These are phyloP conservation scores for Callyntrura sp. DNA, from an alignment of 2,888 invertebrate species.

Conservation along the genomic window DNA sequence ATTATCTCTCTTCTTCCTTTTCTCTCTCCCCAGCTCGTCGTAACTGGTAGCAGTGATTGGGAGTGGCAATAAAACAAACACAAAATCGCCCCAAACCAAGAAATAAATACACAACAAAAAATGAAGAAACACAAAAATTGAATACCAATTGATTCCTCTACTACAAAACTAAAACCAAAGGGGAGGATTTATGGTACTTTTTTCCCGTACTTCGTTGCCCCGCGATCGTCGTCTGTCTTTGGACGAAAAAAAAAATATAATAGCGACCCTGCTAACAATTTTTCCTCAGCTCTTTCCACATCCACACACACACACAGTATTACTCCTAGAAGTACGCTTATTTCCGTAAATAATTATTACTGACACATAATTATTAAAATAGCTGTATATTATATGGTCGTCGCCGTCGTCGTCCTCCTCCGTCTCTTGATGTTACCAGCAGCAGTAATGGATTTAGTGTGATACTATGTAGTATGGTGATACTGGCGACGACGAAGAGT, in stretches of 20 bases:
- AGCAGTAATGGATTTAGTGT: neutral
- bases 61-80: too few species aligned
- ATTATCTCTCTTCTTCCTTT: too few species aligned
- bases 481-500: neutral
- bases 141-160: too few species aligned
- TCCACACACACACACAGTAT: neutral
- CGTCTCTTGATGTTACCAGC: neutral
- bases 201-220: neutral
- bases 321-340: neutral
- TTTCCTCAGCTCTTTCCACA: too few species aligned
- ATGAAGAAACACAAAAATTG: too few species aligned
- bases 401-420: neutral
- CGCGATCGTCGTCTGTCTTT: neutral
- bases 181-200: neutral
- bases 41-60: too few species aligned
- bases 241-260: neutral
- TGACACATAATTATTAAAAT: slow-evolving; percentile 61
- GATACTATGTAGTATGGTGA: neutral
- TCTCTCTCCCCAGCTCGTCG: too few species aligned
- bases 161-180: too few species aligned
- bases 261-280: too few species aligned
- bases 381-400: slow-evolving; percentile 34
- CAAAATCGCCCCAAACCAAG: too few species aligned
- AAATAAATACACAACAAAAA: too few species aligned
- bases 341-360: slow-evolving; percentile 36